Evolutionary conservation across 2,113 vertebrate genomes (phyloP), one percentile per base, ranked within the genome.

Genomic region (Mohoua ochrocephala): DNA sequence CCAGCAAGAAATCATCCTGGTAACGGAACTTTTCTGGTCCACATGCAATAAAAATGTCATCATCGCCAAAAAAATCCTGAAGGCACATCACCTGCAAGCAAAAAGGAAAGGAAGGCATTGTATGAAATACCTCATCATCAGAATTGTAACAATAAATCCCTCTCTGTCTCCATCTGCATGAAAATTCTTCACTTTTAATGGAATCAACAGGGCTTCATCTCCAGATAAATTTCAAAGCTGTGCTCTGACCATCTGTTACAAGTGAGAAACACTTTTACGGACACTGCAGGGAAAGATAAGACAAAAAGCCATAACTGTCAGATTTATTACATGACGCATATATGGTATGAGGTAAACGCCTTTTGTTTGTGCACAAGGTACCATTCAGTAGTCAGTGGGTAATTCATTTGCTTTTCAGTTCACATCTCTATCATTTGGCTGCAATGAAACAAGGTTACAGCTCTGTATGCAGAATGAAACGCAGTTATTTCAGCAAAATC

Each of bases 11-110:
- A 97, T 99, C 99, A 97, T 99, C 99, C 95, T 99, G 99, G 97
- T 99, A 99, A 95, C 99, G 99, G 97, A 99, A 99, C 97, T 99
- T 99, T 98, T 99, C 99, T 44, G 99, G 99, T 92, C 99, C 99
- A 95, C 99, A 99, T 75, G 99, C 99, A 97, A 99, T 98, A 98
- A 99, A 99, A 97, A 99, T 99, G 95, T 99, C 99, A 97, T 99
- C 99, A 3, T 99, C 99, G 5, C 98, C 99, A 96, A 99, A 99
- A 96, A 99, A 99, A 98, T 99, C 99, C 97, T 99, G 99, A 98
- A 99, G 99, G 98, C 99, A 99, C 95, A 98, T 97, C 92, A 99
- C 98, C 99, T 99, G 97, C 63, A 98, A 98, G 59, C 94, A 95
- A 95, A 97, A 96, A 97, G 75, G 69, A 97, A 68, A 97, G 63